Conservation (phyloP, 1,140 invertebrate species). For the Forficula auricularia region DNA sequence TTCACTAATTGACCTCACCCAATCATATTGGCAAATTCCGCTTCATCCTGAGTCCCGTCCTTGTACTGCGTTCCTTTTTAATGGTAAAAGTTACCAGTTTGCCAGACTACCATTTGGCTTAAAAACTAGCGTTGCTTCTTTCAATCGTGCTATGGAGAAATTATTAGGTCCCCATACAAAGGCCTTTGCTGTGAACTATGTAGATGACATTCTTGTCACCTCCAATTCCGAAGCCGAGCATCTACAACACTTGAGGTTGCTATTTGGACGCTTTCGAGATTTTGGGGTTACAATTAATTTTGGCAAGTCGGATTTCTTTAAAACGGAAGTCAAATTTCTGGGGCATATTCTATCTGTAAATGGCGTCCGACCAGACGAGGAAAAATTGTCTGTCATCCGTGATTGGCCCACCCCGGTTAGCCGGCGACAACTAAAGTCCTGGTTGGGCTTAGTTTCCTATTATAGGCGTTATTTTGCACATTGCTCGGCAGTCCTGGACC, state of each 20-base stretch:
- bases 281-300: constrained; percentile 15
- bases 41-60: constrained; percentile 15
- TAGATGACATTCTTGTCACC: constrained; percentile 14
- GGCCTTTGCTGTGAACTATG: not conserved
- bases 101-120: constrained; percentile 18
- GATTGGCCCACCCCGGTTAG: constrained; percentile 18
- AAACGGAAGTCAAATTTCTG: constrained; percentile 22
- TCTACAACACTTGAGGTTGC: constrained; percentile 10
- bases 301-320: constrained; percentile 16
- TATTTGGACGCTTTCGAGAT: constrained; percentile 12
- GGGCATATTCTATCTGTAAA: constrained; percentile 21
- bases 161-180: not conserved
- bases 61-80: constrained; percentile 21
- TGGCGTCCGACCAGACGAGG: constrained; percentile 17
- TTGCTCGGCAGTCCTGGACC: constrained; percentile 13
- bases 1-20: constrained; percentile 19
- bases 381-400: constrained; percentile 17
- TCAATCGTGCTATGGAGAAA: not conserved
- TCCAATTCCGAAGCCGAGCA: constrained; percentile 14
- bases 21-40: constrained; percentile 23
- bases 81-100: constrained; percentile 19
- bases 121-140: constrained; percentile 13
- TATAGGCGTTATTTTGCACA: constrained; percentile 23
- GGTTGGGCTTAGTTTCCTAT: constrained; percentile 26
- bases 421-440: constrained; percentile 22